These are phyloP conservation scores for Corythornis cristatus DNA, from an alignment of 2,113 vertebrate species.

Conservation along the genomic window DNA sequence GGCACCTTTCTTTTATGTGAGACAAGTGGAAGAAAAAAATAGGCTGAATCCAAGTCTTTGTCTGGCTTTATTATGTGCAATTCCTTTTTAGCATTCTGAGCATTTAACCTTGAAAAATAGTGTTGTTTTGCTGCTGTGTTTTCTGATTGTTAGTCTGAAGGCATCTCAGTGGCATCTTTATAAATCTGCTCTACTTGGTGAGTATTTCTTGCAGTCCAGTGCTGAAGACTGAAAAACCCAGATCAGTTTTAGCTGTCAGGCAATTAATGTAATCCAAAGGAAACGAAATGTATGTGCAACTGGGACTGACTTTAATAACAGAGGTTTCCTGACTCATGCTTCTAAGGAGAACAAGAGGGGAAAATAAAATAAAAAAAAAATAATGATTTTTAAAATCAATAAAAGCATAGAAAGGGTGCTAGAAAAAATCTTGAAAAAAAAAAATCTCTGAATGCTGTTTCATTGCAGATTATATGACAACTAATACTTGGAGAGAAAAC, in stretches of 20 bases:
- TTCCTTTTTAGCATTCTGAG: conserved; percentile 77
- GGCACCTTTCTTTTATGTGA: conserved; percentile 37
- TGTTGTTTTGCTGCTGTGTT: conserved; percentile 73
- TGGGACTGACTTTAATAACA: conserved; percentile 76
- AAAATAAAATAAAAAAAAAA: conserved; percentile 68
- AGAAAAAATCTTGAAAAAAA: background rate
- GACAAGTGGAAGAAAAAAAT: conserved; percentile 4
- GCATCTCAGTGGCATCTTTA: conserved; percentile 79
- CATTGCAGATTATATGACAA: conserved; percentile 24
- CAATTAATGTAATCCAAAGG: conserved; percentile 81
- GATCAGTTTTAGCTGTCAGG: conserved; percentile 76
- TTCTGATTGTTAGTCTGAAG: conserved; percentile 78
- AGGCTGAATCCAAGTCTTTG: conserved; percentile 27
- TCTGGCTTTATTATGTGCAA: conserved; percentile 68
- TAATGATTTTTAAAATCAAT: conserved; percentile 39
- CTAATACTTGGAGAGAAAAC: conserved; percentile 24
- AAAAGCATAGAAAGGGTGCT: conserved; percentile 29
- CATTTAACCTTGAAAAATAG: conserved; percentile 82
- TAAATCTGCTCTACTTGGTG: conserved; percentile 74
- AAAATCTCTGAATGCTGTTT: conserved; percentile 45
- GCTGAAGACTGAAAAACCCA: conserved; percentile 71
- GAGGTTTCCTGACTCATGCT: conserved; percentile 65
- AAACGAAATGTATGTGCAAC: conserved; percentile 75
- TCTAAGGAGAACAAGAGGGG: conserved; percentile 17
- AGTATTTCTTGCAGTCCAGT: conserved; percentile 72